Conservation (phyloP, 2,113 vertebrate genomes). For the Boleophthalmus pectinirostris region DNA sequence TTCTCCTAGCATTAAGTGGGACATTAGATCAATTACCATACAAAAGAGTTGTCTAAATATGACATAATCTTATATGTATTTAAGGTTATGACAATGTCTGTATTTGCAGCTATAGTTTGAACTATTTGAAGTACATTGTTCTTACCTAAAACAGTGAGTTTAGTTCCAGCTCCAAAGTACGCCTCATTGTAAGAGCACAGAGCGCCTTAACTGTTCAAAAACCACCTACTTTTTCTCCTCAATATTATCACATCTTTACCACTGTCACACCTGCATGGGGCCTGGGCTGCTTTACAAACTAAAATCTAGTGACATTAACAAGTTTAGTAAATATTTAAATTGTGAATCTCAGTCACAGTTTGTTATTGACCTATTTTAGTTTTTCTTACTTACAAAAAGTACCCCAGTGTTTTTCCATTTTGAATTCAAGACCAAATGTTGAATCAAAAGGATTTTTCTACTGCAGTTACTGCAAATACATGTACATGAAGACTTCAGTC, state of each 20-base stretch:
- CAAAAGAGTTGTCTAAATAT: not conserved
- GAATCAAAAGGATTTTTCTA: too few species aligned
- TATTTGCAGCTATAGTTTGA: not conserved
- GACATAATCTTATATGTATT: not conserved
- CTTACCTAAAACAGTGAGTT: conserved; percentile 9
- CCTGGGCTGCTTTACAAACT: too few species aligned
- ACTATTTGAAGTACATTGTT: not conserved
- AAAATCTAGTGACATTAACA: not conserved
- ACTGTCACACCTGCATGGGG: too few species aligned
- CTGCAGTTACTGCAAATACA: too few species aligned
- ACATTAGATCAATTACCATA: not conserved
- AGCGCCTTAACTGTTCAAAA: too few species aligned
- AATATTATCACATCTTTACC: conserved; percentile 7
- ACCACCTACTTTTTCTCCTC: too few species aligned
- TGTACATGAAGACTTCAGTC: too few species aligned
- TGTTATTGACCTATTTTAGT: not conserved
- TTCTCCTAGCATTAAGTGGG: not conserved
- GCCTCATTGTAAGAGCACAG: conserved; percentile 45
- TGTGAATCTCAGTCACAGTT: not conserved
- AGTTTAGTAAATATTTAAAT: not conserved
- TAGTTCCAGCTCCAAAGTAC: conserved; percentile 61
- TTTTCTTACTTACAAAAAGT: too few species aligned
- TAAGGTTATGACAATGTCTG: not conserved
- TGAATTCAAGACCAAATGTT: too few species aligned
- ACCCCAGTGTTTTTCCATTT: too few species aligned